A percentile compares a stretch with the other conserved stretches of the same genome.
phyloP scores from a whole-genome alignment of 1,140 invertebrate species.

The Gonioctena quinquepunctata region DNA sequence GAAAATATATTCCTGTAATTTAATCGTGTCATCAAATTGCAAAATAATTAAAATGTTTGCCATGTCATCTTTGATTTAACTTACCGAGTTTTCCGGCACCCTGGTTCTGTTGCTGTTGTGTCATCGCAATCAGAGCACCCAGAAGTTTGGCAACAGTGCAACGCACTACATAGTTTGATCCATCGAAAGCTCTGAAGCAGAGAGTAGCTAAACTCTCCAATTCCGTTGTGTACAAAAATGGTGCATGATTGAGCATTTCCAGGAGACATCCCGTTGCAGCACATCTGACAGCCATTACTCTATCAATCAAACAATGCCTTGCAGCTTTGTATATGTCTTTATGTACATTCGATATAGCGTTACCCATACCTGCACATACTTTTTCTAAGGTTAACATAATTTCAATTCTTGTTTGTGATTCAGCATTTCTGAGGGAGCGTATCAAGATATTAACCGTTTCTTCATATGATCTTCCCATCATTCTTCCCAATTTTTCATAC shows the following conservation, averaged over 20 bases:
- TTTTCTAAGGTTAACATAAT: constrained; percentile 96
- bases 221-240: constrained; percentile 87
- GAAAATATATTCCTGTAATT: too few species aligned
- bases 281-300: constrained; percentile 87
- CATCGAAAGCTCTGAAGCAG: constrained; percentile 90
- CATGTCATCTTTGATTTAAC: too few species aligned
- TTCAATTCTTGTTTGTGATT: constrained; percentile 94
- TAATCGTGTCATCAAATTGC: too few species aligned
- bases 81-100: constrained; percentile 53
- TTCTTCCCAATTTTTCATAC: constrained; percentile 96
- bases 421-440: constrained; percentile 89
- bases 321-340: constrained; percentile 92
- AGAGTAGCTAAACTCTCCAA: constrained; percentile 86
- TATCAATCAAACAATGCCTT: constrained; percentile 82
- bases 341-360: constrained; percentile 82
- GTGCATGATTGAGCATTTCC: constrained; percentile 86
- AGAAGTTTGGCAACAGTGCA: constrained; percentile 90
- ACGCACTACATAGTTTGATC: constrained; percentile 92
- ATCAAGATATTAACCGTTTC: constrained; percentile 94
- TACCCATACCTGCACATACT: constrained; percentile 85
- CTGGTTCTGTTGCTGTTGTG: constrained; percentile 67
- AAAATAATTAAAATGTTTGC: too few species aligned
- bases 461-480: constrained; percentile 98
- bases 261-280: constrained; percentile 88
- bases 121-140: constrained; percentile 83